phyloP scores from a whole-genome alignment of 1,140 invertebrate species.

The Drosophila rufa region DNA sequence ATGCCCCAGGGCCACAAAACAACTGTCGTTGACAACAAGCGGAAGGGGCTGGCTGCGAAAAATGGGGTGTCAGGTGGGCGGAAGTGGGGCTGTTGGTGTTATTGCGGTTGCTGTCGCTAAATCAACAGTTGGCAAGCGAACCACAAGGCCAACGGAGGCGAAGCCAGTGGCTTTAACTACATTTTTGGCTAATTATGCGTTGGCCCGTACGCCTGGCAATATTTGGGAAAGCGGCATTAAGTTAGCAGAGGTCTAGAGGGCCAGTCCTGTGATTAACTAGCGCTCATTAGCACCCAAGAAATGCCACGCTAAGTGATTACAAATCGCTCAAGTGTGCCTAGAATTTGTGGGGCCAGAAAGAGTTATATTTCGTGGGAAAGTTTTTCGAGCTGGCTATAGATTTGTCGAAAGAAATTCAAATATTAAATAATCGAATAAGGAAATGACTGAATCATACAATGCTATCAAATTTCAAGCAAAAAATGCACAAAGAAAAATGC shows the following conservation, averaged over 20 bases:
- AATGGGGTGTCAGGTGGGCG: background rate
- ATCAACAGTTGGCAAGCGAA: slow-evolving; percentile 77
- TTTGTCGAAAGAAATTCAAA: background rate
- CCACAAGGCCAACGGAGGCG: slow-evolving; percentile 47
- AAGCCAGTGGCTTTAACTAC: slow-evolving; percentile 36
- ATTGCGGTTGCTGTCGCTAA: slow-evolving; percentile 56
- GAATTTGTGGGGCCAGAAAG: background rate
- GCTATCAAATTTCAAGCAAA: background rate
- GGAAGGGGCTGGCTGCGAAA: background rate
- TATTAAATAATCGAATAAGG: too few species aligned
- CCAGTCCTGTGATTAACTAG: slow-evolving; percentile 33
- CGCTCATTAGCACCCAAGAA: slow-evolving; percentile 36
- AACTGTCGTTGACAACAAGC: slow-evolving; percentile 69
- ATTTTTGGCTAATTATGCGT: slow-evolving; percentile 47
- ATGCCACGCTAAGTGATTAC: slow-evolving; percentile 33
- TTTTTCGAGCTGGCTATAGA: too few species aligned
- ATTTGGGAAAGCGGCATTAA: background rate
- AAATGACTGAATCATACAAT: background rate
- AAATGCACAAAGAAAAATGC: background rate
- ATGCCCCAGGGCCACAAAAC: slow-evolving; percentile 56
- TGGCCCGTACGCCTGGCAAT: background rate
- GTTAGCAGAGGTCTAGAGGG: background rate
- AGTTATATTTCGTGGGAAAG: background rate
- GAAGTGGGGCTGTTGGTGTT: background rate
- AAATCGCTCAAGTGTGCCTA: slow-evolving; percentile 13